phyloP scores from a whole-genome alignment of 2,113 vertebrate species.

The Propithecus coquereli region DNA sequence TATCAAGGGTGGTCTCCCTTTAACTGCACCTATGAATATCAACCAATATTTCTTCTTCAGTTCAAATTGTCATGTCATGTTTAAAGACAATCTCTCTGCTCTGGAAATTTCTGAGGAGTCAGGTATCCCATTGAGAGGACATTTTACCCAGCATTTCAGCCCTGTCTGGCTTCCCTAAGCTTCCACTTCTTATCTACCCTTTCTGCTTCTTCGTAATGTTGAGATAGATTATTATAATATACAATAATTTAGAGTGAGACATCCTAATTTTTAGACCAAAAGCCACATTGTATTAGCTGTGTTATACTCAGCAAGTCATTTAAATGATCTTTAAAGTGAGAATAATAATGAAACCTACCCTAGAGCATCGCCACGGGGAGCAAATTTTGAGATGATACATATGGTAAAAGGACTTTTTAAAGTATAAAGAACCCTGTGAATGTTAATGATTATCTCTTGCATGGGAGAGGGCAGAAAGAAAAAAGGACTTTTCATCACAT shows the following conservation, averaged over 20 bases:
- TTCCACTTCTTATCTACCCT: background rate
- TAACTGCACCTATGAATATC: background rate
- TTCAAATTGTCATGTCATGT: background rate
- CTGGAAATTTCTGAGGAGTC: background rate
- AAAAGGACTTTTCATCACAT: background rate
- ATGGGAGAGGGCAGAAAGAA: background rate
- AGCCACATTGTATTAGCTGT: background rate
- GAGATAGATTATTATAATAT: background rate
- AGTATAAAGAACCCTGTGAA: background rate
- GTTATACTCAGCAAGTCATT: background rate
- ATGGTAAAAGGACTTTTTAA: background rate
- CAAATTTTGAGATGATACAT: background rate
- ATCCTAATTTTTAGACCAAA: background rate
- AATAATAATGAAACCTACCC: background rate
- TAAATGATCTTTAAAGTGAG: slow-evolving; percentile 9
- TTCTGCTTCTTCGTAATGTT: background rate
- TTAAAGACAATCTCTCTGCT: background rate
- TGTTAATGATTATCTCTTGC: background rate
- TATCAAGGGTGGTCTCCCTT: background rate
- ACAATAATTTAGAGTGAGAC: background rate
- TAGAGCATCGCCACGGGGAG: background rate
- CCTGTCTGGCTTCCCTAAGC: background rate
- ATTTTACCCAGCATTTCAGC: background rate
- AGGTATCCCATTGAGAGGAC: background rate
- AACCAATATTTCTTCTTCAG: background rate